Base-by-base conservation (phyloP, 2,888 invertebrate genomes). In the Platycheirus rosarum region DNA sequence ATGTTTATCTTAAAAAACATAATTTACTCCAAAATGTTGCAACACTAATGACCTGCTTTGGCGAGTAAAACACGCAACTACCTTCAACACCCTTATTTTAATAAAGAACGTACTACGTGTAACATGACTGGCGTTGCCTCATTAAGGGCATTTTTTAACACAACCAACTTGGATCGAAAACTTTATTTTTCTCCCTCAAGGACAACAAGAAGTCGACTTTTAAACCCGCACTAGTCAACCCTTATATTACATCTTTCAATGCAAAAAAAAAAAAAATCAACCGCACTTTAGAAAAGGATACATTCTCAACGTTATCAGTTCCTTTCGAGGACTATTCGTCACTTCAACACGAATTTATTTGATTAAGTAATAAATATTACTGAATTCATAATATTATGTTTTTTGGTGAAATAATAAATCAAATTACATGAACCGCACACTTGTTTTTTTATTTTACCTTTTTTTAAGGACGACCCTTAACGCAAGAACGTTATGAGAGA, bases 401-500 rank as follows among this genome's bases (percentile, higher is more conserved):
- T 42, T 48, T 18, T 42, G 14, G 4, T 40, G 7, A 42, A 57
- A 26, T n/a, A 13, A 13, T n/a, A n/a, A n/a, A n/a, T n/a, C n/a
- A 48, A 35, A 48, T 68, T 40, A 37, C 60, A 29, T 26, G 49
- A n/a, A 44, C 44, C 63, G 65, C 37, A 65, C 63, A 74, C 26
- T 26, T 26, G 1, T 32, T 32, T 29, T 32, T 32, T 32, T 32
- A 18, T 32, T 16, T 8, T 7, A 7, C 8, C 6, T 26, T 6
- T 4, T 26, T 26, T 26, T 6, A 44, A 44, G 68, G 62, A 76
- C 76, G 77, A 77, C 37, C 63, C 71, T 37, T 63, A 48, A 63
- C 62, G 49, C 76, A 71, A 71, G 55, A 62, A 73, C 77, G 80
- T 73, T 71, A 63, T 20, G 57, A 68, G 63, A 65, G 14, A 8